These are phyloP conservation scores for Geotria australis DNA, from an alignment of 2,797 vertebrate species.

Conservation along the genomic window DNA sequence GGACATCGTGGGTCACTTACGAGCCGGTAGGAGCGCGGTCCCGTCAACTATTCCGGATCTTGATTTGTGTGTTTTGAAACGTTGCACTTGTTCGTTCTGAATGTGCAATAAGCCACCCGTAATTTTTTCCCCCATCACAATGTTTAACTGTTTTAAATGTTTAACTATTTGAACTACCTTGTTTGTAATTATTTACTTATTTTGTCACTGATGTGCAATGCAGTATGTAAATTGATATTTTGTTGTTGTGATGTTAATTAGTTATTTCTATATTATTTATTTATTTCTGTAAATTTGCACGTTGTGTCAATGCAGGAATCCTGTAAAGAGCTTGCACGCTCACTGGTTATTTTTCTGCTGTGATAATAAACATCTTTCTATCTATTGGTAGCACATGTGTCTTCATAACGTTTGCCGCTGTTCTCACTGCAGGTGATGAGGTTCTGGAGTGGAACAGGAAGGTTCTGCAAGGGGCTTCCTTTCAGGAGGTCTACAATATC, in stretches of 20 bases:
- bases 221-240: no score
- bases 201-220: no score
- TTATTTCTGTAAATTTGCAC: constrained; percentile 4
- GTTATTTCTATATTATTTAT: neutral
- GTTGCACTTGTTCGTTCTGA: no score
- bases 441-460: constrained; percentile 95
- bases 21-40: constrained; percentile 32
- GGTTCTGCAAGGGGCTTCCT: constrained; percentile 79
- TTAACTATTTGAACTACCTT: no score
- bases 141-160: no score
- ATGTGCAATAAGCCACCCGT: no score
- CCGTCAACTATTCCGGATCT: neutral
- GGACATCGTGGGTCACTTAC: constrained; percentile 74
- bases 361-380: constrained; percentile 3
- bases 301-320: no score
- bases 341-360: constrained; percentile 6
- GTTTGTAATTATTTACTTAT: no score
- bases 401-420: no score
- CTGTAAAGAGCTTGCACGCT: constrained; percentile 6
- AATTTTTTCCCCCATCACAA: no score
- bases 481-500: constrained; percentile 99
- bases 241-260: no score
- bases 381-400: constrained; percentile 6
- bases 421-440: constrained; percentile 50
- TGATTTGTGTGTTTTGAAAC: no score